Conservation (phyloP, 23 tunicate species). For the Diplosoma virens region DNA sequence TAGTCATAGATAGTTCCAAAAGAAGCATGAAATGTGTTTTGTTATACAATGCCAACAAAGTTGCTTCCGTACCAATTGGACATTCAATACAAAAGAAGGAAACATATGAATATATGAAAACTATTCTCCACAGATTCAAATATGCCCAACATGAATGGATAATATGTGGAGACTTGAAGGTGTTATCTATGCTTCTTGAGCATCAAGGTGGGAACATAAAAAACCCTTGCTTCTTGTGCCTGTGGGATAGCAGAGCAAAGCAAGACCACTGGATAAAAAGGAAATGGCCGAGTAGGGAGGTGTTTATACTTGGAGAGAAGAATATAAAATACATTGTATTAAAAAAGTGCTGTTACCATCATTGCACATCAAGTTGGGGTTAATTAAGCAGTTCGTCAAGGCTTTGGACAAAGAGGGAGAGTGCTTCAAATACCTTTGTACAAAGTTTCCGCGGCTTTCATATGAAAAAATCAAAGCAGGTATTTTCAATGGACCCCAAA, state of each 20-base stretch:
- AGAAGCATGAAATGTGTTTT: no score
- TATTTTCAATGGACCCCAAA: constrained; percentile 23
- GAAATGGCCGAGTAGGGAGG: constrained; percentile 6
- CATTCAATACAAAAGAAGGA: background rate
- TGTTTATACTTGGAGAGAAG: constrained; percentile 1
- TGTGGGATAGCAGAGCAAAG: constrained; percentile 26
- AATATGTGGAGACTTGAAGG: background rate
- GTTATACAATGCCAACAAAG: no score
- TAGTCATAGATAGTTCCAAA: no score
- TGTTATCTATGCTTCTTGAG: constrained; percentile 2
- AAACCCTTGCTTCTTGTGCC: constrained; percentile 30
- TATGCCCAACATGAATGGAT: background rate
- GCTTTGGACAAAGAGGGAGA: constrained; percentile 19
- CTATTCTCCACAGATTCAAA: background rate
- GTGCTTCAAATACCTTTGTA: constrained; percentile 8
- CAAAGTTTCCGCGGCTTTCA: background rate
- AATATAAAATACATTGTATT: background rate
- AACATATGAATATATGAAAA: background rate
- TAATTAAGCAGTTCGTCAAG: constrained; percentile 13
- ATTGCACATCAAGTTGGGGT: constrained; percentile 6
- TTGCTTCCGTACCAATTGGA: no score
- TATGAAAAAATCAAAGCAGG: constrained; percentile 27
- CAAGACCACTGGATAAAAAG: constrained; percentile 8
- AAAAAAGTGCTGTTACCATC: background rate
- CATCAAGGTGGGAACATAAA: constrained; percentile 22